Conservation (phyloP, 2,113 vertebrate genomes). For the Xiphophorus maculatus region DNA sequence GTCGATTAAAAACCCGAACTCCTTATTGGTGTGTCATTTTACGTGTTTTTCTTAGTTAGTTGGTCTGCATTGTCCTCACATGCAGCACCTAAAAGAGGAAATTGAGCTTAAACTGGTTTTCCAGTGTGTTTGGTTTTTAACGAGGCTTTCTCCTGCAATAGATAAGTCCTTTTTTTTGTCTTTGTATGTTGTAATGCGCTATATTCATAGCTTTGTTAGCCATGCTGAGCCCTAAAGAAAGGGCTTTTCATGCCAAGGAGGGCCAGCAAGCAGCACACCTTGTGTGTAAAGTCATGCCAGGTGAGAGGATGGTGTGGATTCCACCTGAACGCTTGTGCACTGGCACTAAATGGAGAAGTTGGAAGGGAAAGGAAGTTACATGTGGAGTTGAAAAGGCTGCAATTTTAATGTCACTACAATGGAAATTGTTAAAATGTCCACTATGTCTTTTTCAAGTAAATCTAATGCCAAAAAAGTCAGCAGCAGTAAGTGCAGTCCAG, state of each 20-base stretch:
- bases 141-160: constrained; percentile 76
- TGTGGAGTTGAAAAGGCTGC: constrained; percentile 74
- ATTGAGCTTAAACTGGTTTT: constrained; percentile 32
- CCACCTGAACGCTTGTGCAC: constrained; percentile 72
- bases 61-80: constrained; percentile 63
- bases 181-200: constrained; percentile 51
- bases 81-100: constrained; percentile 47
- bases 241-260: constrained; percentile 87
- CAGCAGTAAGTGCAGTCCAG: constrained; percentile 82
- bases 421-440: constrained; percentile 76
- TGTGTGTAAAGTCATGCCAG: constrained; percentile 77
- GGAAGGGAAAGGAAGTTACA: constrained; percentile 12
- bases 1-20: constrained; percentile 76
- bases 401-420: constrained; percentile 75
- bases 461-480: constrained; percentile 77
- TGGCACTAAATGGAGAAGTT: constrained; percentile 63
- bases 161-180: constrained; percentile 38
- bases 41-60: constrained; percentile 51
- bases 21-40: constrained; percentile 65
- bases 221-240: constrained; percentile 90
- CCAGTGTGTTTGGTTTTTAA: constrained; percentile 57
- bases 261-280: constrained; percentile 80
- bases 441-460: constrained; percentile 80
- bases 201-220: constrained; percentile 81
- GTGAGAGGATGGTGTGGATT: constrained; percentile 70